phyloP scores from a whole-genome alignment of 1,140 invertebrate species.

The Vanessa atalanta region DNA sequence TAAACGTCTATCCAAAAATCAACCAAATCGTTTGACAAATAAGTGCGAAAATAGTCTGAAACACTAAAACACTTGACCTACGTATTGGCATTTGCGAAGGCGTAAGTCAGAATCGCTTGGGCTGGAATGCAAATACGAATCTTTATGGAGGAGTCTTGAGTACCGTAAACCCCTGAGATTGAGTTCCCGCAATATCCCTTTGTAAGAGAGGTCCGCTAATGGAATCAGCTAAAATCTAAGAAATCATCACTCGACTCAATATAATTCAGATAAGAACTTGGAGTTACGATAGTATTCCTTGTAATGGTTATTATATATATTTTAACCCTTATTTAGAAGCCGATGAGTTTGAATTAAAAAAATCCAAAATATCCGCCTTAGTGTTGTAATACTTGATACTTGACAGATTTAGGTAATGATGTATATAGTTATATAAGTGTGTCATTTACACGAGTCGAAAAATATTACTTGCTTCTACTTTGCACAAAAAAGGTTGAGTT shows the following conservation, averaged over 20 bases:
- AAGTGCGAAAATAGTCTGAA: conserved; percentile 30
- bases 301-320: too few species aligned
- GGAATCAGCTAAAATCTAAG: conserved; percentile 51
- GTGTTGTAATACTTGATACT: too few species aligned
- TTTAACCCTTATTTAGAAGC: too few species aligned
- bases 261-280: conserved; percentile 15
- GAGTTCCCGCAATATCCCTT: conserved; percentile 59
- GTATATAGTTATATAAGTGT: too few species aligned
- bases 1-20: conserved; percentile 7
- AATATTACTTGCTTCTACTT: too few species aligned
- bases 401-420: too few species aligned
- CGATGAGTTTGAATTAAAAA: too few species aligned
- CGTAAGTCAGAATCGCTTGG: conserved; percentile 61
- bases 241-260: conserved; percentile 28
- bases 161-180: conserved; percentile 61
- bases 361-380: too few species aligned
- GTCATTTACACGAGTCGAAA: too few species aligned
- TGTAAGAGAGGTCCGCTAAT: conserved; percentile 65
- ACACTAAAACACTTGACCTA: conserved; percentile 49
- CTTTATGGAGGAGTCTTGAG: conserved; percentile 62
- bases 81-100: conserved; percentile 57
- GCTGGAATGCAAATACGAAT: conserved; percentile 74
- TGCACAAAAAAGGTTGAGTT: too few species aligned
- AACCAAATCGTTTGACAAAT: conserved; percentile 14
- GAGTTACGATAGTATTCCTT: neutral